Evolutionary conservation across 92 coral and sea anemone species (phyloP).

Genomic region (Zoanthus sociatus): DNA sequence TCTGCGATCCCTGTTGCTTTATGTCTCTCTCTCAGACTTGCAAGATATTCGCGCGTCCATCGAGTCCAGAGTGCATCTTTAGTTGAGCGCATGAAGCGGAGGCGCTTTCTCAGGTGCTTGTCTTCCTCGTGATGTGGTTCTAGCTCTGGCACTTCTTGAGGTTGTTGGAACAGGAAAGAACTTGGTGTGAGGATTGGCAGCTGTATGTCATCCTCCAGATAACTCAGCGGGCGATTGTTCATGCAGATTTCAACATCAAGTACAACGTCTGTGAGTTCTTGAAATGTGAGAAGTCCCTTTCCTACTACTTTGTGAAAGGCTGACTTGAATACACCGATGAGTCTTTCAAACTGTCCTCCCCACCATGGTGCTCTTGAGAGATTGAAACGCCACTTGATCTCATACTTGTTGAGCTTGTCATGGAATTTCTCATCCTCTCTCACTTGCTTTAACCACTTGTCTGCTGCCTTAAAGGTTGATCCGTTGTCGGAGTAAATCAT

Average conservation of each 20-base stretch:
- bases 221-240: slow-evolving; percentile 41
- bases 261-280: slow-evolving; percentile 45
- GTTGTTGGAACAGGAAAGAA: slow-evolving; percentile 42
- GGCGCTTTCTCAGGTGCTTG: slow-evolving; percentile 41
- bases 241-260: slow-evolving; percentile 41
- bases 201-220: slow-evolving; percentile 44
- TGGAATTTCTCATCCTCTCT: slow-evolving; percentile 15
- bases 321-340: slow-evolving; percentile 49
- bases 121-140: slow-evolving; percentile 19
- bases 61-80: slow-evolving; percentile 54
- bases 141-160: slow-evolving; percentile 36
- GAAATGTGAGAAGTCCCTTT: slow-evolving; percentile 37
- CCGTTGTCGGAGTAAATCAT: slow-evolving; percentile 50
- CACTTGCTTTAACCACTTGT: slow-evolving; percentile 34
- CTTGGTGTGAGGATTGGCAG: slow-evolving; percentile 43
- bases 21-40: slow-evolving; percentile 39
- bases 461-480: slow-evolving; percentile 34
- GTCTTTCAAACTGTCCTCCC: slow-evolving; percentile 52
- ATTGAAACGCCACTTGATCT: slow-evolving; percentile 51
- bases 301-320: slow-evolving; percentile 41
- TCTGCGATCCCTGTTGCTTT: slow-evolving; percentile 25
- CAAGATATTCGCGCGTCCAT: slow-evolving; percentile 50
- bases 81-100: slow-evolving; percentile 27
- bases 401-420: slow-evolving; percentile 9
- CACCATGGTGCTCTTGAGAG: slow-evolving; percentile 37